Evolutionary conservation across 2,888 invertebrate species (phyloP).

Genomic region (Sphinx pinastri): DNA sequence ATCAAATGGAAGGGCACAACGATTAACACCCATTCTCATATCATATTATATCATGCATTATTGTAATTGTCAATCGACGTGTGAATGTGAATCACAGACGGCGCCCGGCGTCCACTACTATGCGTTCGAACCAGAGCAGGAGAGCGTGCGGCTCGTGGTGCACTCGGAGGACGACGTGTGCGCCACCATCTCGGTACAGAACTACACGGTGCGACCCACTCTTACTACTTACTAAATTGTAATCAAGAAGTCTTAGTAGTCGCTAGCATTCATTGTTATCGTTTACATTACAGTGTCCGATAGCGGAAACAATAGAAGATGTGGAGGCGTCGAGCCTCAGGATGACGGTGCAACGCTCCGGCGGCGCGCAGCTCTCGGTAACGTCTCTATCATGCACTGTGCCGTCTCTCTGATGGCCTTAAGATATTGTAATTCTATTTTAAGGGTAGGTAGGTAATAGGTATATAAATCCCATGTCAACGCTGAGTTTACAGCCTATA

Average conservation of each 20-base stretch:
- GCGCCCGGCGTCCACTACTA: slow-evolving; percentile 61
- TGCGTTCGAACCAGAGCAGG: slow-evolving; percentile 54
- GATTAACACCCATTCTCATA: no score
- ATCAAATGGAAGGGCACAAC: no score
- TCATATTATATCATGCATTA: no score
- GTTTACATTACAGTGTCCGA: slow-evolving; percentile 65
- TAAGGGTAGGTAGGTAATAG: no score
- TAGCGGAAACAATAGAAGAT: slow-evolving; percentile 56
- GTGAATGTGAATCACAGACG: slow-evolving; percentile 45
- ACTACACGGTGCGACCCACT: slow-evolving; percentile 52
- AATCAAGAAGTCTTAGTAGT: neutral
- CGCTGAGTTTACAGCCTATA: no score
- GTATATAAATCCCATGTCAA: no score
- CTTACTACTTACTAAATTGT: neutral
- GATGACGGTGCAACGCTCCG: slow-evolving; percentile 70
- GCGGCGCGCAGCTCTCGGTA: slow-evolving; percentile 67
- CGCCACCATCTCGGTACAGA: slow-evolving; percentile 67
- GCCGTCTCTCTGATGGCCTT: no score
- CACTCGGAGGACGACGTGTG: slow-evolving; percentile 64
- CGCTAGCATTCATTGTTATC: slow-evolving; percentile 1
- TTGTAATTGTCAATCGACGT: no score
- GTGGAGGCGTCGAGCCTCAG: slow-evolving; percentile 46
- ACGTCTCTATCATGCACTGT: neutral
- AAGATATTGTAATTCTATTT: no score
- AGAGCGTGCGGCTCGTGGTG: slow-evolving; percentile 62